Evolutionary conservation across 2,888 invertebrate genomes (phyloP), one percentile per base, ranked within the genome.

Genomic region (Cyclophora albipunctata): DNA sequence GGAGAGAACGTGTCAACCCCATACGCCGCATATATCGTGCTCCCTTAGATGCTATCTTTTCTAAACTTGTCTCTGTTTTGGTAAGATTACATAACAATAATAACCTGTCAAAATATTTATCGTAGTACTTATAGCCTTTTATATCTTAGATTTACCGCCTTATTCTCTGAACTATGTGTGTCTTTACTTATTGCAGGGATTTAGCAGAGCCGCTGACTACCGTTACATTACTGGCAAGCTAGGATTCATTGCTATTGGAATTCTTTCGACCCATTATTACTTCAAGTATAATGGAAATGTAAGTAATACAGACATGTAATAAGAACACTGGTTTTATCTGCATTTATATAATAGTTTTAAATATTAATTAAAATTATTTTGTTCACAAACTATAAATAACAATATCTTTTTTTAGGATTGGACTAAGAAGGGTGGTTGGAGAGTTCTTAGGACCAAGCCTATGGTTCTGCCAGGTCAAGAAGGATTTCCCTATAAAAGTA

Each of bases 201-300:
- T 73, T 6, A 65, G 81, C 34, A 78, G 84, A 47, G 93, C 95
- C 34, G 69, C 69, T 41, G 71, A 85, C 42, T 74, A 90, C 53
- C 91, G 95, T 62, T 91, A 90, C 62, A 78, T 91, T 52, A 85
- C 91, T 54, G 95, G 94, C 5, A 94, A 93, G 84, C 58, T 89
- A 5, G 70, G 90, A 0, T 63, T 95, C 37, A 66, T 81, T 0
- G 58, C 90, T 47, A 55, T 87, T 41, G 83, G 81, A 6, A 61
- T 91, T n/a, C 91, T 93, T 58, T 74, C 75, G 34, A 64, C 70
- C 0, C 91, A 91, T 51, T 97, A 97, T 73, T 95, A 96, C 69
- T 92, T 95, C 59, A 96, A 96, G 84, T 96, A 96, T 75, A 93
- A 94, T 76, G 83, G 82, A 60, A 93, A 94, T 81, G 94, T 95